These are phyloP conservation scores for Nesidiocoris tenuis DNA, from an alignment of 2,888 invertebrate species.

Conservation along the genomic window DNA sequence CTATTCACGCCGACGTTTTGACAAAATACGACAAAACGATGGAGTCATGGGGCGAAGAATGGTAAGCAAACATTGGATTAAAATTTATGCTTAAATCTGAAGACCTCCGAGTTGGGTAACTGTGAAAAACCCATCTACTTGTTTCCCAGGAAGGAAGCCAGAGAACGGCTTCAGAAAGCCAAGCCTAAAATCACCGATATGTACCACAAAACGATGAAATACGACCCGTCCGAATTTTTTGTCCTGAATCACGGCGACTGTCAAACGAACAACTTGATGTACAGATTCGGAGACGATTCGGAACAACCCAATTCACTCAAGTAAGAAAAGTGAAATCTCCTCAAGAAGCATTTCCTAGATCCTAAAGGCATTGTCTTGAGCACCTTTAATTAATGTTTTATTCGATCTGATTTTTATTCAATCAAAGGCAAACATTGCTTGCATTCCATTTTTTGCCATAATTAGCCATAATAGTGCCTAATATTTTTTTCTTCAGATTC, in stretches of 20 bases:
- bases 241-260: constrained; percentile 36
- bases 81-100: too few relatives aligned
- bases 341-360: too few relatives aligned
- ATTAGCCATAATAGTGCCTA: too few relatives aligned
- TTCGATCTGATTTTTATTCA: too few relatives aligned
- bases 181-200: background rate
- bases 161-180: constrained; percentile 2
- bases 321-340: background rate
- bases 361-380: too few relatives aligned
- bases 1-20: background rate
- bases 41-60: constrained; percentile 24
- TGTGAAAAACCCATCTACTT: too few relatives aligned
- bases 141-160: constrained; percentile 2
- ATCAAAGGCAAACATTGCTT: too few relatives aligned
- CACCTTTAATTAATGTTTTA: too few relatives aligned
- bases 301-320: constrained; percentile 1
- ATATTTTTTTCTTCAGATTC: too few relatives aligned
- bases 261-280: constrained; percentile 36
- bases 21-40: background rate
- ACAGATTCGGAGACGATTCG: constrained; percentile 2
- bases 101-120: too few relatives aligned
- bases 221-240: constrained; percentile 12
- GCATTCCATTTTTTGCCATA: too few relatives aligned
- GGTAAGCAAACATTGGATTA: constrained; percentile 13
- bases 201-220: background rate